Evolutionary conservation across 2,113 vertebrate species (phyloP).

Genomic region (Ibidorhyncha struthersii): DNA sequence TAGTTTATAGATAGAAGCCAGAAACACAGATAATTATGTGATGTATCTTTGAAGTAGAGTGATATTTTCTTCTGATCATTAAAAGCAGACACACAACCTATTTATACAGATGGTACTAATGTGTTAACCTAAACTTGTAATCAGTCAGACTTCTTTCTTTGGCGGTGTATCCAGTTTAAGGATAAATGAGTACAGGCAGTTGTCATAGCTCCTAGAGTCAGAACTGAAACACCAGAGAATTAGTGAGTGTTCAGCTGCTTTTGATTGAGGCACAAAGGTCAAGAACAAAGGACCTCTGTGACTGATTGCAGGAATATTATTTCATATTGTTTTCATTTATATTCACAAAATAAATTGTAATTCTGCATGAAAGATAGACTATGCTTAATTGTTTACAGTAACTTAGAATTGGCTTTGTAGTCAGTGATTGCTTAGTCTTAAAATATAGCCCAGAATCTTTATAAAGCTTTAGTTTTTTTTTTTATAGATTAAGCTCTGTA

Average conservation of each 20-base stretch:
- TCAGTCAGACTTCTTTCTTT: background rate
- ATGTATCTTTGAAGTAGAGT: slow-evolving; percentile 32
- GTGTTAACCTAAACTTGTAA: slow-evolving; percentile 36
- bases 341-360: background rate
- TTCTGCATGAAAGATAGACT: background rate
- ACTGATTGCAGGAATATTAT: background rate
- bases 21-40: slow-evolving; percentile 28
- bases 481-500: background rate
- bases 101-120: slow-evolving; percentile 14
- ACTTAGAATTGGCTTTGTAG: background rate
- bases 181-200: background rate
- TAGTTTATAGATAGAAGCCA: slow-evolving; percentile 27
- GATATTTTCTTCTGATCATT: slow-evolving; percentile 1
- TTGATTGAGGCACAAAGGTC: background rate
- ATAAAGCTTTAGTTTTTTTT: background rate
- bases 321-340: background rate
- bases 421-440: background rate
- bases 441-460: background rate
- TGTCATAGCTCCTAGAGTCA: background rate
- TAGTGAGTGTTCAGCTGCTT: background rate
- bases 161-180: background rate
- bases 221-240: background rate
- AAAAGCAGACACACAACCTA: slow-evolving; percentile 3
- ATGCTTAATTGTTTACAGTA: background rate
- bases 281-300: background rate